Base-by-base conservation (phyloP, 1,140 invertebrate genomes). In the Rhynchophorus ferrugineus region DNA sequence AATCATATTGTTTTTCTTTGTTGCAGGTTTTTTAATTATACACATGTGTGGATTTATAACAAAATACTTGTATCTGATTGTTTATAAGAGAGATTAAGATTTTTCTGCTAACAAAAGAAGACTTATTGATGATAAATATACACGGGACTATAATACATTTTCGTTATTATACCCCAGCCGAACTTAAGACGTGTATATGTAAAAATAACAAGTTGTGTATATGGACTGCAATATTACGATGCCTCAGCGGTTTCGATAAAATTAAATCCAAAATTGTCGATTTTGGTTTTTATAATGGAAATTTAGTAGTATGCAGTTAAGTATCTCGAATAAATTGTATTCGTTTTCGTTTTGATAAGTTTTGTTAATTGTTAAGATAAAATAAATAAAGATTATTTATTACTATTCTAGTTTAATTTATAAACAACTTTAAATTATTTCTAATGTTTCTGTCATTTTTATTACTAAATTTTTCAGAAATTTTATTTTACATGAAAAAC, bases 301-400 rank as follows among this genome's bases (percentile, higher is more conserved):
- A 51, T 33, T 39, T 44, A 44, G 34, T 24, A 42, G 37, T 35
- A 51, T 51, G 41, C 41, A 51, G 39, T 53, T 46, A 46, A 38
- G 46, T 53, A 47, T 44, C 46, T 39, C 44, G 44, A 53, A 45
- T 21, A 14, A 22, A 42, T 52, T 52, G 49, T 52, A 43, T 52
- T 52, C 44, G 29, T 21, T 48, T 54, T 54, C 44, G 29, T 41
- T 54, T 54, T 44, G 38, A 54, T 54, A 42, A 48, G 52, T 53
- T 54, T 54, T 54, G 52, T 54, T 54, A 54, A 54, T 48, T 54
- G 52, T 54, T 54, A 54, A 54, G 44, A 54, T 48, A 42, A 54
- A 54, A 48, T 54, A 41, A 48, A 54, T 53, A 53, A 53, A 53
- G 50, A 53, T 53, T 53, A 53, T 53, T 53, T 53, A 53, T 53